Percentiles rank a stretch among this genome's conserved stretches.
Conservation (phyloP, 2,797 vertebrate genomes). For the Galago senegalensis region DNA sequence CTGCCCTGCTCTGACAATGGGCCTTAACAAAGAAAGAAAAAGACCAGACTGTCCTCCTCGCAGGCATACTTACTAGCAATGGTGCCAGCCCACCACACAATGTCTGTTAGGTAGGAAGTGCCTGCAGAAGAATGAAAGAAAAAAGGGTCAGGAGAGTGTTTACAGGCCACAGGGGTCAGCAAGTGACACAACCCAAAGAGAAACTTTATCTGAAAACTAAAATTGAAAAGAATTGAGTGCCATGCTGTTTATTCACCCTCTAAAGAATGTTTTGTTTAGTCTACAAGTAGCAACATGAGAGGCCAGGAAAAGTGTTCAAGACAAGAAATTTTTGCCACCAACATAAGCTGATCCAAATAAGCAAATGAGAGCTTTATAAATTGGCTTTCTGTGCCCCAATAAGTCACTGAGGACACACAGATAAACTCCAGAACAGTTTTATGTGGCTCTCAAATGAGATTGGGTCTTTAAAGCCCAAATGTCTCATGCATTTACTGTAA, state of each 20-base stretch:
- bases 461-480: not conserved
- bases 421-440: not conserved
- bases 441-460: slow-evolving; percentile 14
- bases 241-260: not conserved
- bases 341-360: not conserved
- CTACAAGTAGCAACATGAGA: slow-evolving; percentile 2
- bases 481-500: not conserved
- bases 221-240: not conserved
- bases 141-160: slow-evolving; percentile 36
- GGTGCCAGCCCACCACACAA: slow-evolving; percentile 97
- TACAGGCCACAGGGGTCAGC: not conserved
- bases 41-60: not conserved
- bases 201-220: not conserved
- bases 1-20: not conserved
- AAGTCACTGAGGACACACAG: not conserved
- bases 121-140: slow-evolving; percentile 88
- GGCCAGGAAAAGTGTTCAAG: not conserved
- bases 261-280: not conserved
- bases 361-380: not conserved
- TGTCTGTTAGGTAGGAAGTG: slow-evolving; percentile 94
- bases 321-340: not conserved
- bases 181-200: not conserved
- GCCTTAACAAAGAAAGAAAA: not conserved
- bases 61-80: slow-evolving; percentile 94
- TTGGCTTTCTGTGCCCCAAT: not conserved